These are phyloP conservation scores for Eristalis pertinax DNA, from an alignment of 2,888 invertebrate genomes.

Conservation along the genomic window DNA sequence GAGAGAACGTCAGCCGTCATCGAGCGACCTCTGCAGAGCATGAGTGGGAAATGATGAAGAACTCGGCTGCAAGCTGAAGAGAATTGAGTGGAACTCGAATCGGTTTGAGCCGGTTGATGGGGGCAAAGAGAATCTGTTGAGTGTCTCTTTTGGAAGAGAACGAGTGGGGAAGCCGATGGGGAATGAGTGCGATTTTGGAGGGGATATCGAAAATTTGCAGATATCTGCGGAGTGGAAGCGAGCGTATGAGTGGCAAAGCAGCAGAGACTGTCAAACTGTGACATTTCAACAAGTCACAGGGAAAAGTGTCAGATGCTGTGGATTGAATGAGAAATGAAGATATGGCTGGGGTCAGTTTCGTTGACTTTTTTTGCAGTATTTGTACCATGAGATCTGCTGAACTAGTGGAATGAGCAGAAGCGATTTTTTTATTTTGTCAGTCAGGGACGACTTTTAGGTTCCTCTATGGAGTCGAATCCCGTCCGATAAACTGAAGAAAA, in stretches of 20 bases:
- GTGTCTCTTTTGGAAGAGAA: background rate
- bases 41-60: background rate
- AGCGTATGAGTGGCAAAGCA: background rate
- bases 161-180: background rate
- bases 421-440: too few species aligned
- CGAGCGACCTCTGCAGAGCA: background rate
- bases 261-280: conserved; percentile 31
- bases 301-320: background rate
- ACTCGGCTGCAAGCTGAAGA: background rate
- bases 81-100: conserved; percentile 26
- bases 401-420: too few species aligned
- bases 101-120: background rate
- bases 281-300: background rate
- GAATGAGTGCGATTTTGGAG: conserved; percentile 11
- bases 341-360: background rate
- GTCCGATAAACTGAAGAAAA: too few species aligned
- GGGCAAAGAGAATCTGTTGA: background rate
- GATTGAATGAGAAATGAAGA: background rate
- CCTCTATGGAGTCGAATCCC: too few species aligned
- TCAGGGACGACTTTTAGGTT: too few species aligned
- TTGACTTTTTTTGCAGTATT: background rate
- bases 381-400: too few species aligned
- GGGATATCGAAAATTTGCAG: conserved; percentile 21
- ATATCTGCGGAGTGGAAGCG: conserved; percentile 21
- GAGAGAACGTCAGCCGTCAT: background rate